Evolutionary conservation across 2,113 vertebrate genomes (phyloP), one percentile per base, ranked within the genome.

Genomic region (Isichthys henryi): DNA sequence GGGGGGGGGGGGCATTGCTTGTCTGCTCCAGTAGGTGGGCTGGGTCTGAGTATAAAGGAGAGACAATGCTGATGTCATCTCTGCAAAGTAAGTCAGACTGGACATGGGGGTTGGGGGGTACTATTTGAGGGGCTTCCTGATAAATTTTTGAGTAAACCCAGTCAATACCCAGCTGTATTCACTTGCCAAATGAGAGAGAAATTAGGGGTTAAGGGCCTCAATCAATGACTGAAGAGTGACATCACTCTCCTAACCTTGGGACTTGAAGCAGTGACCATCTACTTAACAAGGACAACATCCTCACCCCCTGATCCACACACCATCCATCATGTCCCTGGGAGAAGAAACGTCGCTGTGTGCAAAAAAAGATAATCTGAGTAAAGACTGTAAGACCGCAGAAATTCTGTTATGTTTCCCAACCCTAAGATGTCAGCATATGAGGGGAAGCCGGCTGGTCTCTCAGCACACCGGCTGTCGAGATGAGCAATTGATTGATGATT

Each of bases 401-500:
- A 88, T 82, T 88, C 48, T 49, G 35, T 82, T 77, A 48, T 80
- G 43, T 77, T 53, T 49, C 39, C 77, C 46, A 15, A 77, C 17
- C 49, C 35, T 17, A 82, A 35, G 49, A n/a, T 48, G 23, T 39
- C 74, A 35, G 9, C 35, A 31, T 46, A 17, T n/a, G 27, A 35
- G 11, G 56, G 31, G 31, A 43, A 53, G 49, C 35, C 31, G 27
- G 3, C 66, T n/a, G 5, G 21, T 23, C 88, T 39, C 27, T 83
- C 70, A 82, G 43, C 88, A 39, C 6, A n/a, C 27, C 6, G 48
- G 7, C 35, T 5, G 35, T 53, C 74, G 77, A 89, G 88, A 89
- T 82, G 88, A 89, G 88, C 74, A 46, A 82, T 82, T 43, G 74
- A 89, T 89, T 56, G 88, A 89, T 83, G n/a, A 58, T 62, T 88